These are phyloP conservation scores for Dinoponera quadriceps DNA, from an alignment of 1,140 invertebrate genomes.

Conservation along the genomic window DNA sequence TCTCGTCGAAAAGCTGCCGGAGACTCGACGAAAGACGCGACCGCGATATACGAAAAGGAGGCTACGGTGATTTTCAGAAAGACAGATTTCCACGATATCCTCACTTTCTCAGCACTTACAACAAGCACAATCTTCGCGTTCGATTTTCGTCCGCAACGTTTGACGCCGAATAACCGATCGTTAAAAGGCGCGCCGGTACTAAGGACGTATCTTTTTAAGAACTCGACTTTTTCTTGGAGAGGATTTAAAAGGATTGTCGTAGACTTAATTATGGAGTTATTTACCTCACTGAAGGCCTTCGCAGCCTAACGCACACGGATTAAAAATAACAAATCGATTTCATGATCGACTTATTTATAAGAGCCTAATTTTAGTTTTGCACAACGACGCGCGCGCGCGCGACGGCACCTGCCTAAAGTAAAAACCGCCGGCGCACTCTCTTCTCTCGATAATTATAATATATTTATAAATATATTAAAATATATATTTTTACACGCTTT, in stretches of 20 bases:
- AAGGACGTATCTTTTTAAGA: conserved; percentile 20
- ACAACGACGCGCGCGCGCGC: conserved; percentile 25
- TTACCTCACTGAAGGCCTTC: conserved; percentile 57
- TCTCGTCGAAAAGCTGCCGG: no score
- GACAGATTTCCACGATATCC: not conserved
- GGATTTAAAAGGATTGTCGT: conserved; percentile 41
- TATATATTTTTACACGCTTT: not conserved
- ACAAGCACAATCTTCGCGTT: not conserved
- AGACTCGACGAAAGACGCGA: no score
- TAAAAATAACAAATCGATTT: conserved; percentile 60
- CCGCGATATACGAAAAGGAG: no score
- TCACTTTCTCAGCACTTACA: not conserved
- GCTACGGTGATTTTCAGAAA: not conserved
- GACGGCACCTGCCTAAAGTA: conserved; percentile 42
- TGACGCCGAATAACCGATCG: not conserved
- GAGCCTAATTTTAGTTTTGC: conserved; percentile 51
- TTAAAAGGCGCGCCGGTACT: not conserved
- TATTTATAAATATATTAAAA: conserved; percentile 13
- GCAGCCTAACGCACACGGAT: conserved; percentile 51
- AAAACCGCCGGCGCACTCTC: not conserved
- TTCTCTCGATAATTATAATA: not conserved
- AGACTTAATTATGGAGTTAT: conserved; percentile 60
- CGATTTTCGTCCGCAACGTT: conserved; percentile 1
- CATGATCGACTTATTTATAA: conserved; percentile 59
- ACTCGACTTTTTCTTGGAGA: conserved; percentile 34